Conservation (phyloP, 2,888 invertebrate species). For the Diploptera punctata region DNA sequence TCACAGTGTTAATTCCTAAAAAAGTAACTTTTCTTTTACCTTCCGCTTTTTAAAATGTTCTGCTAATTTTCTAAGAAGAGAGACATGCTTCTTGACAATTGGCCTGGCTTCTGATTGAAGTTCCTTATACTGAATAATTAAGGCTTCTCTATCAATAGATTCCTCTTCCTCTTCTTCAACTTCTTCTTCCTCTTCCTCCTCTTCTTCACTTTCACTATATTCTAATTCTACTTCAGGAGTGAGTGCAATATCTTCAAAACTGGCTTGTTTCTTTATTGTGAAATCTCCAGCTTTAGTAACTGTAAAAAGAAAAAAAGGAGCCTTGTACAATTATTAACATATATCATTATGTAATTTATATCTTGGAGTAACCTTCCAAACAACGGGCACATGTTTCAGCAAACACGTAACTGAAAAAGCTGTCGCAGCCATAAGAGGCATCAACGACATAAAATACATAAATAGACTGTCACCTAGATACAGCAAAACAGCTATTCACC, state of each 20-base stretch:
- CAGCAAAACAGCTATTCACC: too few relatives aligned
- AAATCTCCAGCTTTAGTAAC: background rate
- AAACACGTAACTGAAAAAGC: too few relatives aligned
- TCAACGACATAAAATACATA: too few relatives aligned
- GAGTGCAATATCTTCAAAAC: background rate
- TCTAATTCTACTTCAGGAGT: background rate
- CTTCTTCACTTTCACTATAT: constrained; percentile 22
- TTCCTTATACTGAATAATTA: constrained; percentile 39
- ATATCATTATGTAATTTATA: too few relatives aligned
- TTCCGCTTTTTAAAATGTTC: constrained; percentile 52
- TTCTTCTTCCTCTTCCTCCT: constrained; percentile 39
- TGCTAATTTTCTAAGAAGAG: constrained; percentile 51
- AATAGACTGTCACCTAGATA: too few relatives aligned
- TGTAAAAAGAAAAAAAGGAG: background rate
- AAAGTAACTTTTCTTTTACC: constrained; percentile 38
- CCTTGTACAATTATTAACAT: too few relatives aligned
- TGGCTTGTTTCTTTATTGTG: background rate
- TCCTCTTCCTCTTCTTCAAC: constrained; percentile 40
- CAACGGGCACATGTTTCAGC: too few relatives aligned
- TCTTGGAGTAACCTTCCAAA: too few relatives aligned
- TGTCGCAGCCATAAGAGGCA: too few relatives aligned
- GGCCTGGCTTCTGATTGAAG: constrained; percentile 38
- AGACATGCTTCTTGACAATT: constrained; percentile 47
- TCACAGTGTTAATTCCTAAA: too few relatives aligned
- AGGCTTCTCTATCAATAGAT: constrained; percentile 43